Conservation (phyloP, 1,140 invertebrate species). For the Drepana arcuata region DNA sequence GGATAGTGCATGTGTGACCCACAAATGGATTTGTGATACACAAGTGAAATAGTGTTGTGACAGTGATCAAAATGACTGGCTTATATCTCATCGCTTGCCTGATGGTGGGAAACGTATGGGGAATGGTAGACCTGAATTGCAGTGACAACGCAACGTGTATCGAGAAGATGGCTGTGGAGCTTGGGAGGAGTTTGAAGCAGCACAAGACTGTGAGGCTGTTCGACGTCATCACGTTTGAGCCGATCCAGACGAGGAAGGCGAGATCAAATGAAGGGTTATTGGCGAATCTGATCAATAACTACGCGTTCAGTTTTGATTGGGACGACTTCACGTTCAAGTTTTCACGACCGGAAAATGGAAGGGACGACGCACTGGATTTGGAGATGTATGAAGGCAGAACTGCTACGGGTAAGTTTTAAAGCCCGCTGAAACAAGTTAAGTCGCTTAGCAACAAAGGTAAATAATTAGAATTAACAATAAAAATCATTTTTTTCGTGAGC, state of each 20-base stretch:
- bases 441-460: too few species aligned
- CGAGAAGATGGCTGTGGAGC: slow-evolving; percentile 50
- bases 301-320: slow-evolving; percentile 70
- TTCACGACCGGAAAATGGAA: slow-evolving; percentile 48
- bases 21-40: slow-evolving; percentile 59
- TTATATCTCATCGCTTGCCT: slow-evolving; percentile 38
- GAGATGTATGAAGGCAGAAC: slow-evolving; percentile 62
- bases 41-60: slow-evolving; percentile 43
- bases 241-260: slow-evolving; percentile 40
- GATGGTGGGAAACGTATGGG: slow-evolving; percentile 31
- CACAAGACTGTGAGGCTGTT: slow-evolving; percentile 58
- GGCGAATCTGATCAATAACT: slow-evolving; percentile 57
- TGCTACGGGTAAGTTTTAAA: slow-evolving; percentile 58
- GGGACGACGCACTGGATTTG: slow-evolving; percentile 55
- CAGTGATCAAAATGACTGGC: slow-evolving; percentile 52
- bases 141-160: slow-evolving; percentile 70
- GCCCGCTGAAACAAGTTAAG: too few species aligned
- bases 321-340: slow-evolving; percentile 66
- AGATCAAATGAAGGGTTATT: slow-evolving; percentile 47
- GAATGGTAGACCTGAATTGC: slow-evolving; percentile 53
- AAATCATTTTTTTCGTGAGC: too few species aligned
- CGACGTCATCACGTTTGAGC: slow-evolving; percentile 60
- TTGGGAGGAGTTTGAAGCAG: slow-evolving; percentile 51
- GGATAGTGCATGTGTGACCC: slow-evolving; percentile 46
- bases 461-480: too few species aligned